Conservation (phyloP, 2,888 invertebrate genomes). For the Lasioglossum calceatum region DNA sequence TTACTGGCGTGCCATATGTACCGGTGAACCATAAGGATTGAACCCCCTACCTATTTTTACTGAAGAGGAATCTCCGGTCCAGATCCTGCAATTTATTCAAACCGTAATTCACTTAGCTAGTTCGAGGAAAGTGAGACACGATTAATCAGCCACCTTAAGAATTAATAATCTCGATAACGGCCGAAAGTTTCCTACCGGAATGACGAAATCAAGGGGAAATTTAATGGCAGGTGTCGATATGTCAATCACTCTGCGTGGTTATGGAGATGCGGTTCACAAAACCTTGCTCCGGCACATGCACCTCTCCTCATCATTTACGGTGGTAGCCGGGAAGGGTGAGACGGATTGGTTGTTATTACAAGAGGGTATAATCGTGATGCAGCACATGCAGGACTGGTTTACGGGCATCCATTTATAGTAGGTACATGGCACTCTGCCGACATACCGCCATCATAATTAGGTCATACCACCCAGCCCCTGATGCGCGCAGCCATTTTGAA, state of each 20-base stretch:
- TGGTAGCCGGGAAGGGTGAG: constrained; percentile 28
- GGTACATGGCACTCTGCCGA: constrained; percentile 58
- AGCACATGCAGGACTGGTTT: constrained; percentile 60
- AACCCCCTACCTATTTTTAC: background rate
- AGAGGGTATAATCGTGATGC: constrained; percentile 63
- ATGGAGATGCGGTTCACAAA: constrained; percentile 55
- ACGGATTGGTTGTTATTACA: constrained; percentile 68
- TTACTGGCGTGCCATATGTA: background rate
- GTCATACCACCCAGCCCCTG: constrained; percentile 68
- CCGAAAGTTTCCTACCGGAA: constrained; percentile 36
- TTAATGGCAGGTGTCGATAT: constrained; percentile 77
- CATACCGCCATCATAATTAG: constrained; percentile 75
- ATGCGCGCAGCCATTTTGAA: constrained; percentile 59
- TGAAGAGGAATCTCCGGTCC: background rate
- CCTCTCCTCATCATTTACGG: constrained; percentile 25
- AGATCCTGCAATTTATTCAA: background rate
- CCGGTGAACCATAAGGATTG: background rate
- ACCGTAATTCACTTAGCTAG: background rate
- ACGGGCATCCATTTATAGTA: constrained; percentile 68
- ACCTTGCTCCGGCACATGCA: constrained; percentile 38
- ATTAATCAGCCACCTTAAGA: constrained; percentile 24
- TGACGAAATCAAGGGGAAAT: constrained; percentile 69
- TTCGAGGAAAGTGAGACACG: background rate
- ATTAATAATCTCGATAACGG: constrained; percentile 27
- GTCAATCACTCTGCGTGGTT: constrained; percentile 74